A percentile compares a stretch with the other conserved stretches of the same genome.
phyloP scores from a whole-genome alignment of 2,797 vertebrate genomes.

The Cyprinella venusta region DNA sequence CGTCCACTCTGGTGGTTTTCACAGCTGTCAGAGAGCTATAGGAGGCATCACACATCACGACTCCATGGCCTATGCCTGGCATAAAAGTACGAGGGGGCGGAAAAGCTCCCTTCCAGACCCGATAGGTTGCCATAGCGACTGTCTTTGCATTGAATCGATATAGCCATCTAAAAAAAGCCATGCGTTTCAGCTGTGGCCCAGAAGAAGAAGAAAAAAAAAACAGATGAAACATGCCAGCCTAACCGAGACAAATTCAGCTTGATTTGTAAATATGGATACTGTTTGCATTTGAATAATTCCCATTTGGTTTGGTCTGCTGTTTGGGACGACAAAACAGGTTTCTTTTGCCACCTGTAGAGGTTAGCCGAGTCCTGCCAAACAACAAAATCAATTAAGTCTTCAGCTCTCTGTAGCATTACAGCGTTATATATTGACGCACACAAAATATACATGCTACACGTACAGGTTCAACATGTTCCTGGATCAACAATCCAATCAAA shows the following conservation, averaged over 20 bases:
- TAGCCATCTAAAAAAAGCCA: constrained; percentile 55
- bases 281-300: constrained; percentile 42
- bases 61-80: constrained; percentile 52
- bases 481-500: background rate
- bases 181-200: constrained; percentile 54
- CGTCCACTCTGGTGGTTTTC: constrained; percentile 48
- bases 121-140: constrained; percentile 82
- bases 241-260: constrained; percentile 25
- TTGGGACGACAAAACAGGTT: constrained; percentile 20
- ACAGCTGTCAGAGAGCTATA: constrained; percentile 63
- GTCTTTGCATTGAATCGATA: constrained; percentile 79
- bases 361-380: constrained; percentile 29
- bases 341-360: constrained; percentile 19
- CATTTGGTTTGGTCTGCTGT: constrained; percentile 36
- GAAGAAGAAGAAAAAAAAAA: background rate
- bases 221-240: constrained; percentile 30
- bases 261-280: constrained; percentile 41
- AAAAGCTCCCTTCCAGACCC: constrained; percentile 71
- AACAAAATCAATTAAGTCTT: constrained; percentile 52
- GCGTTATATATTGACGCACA: background rate
- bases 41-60: constrained; percentile 62
- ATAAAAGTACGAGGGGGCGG: constrained; percentile 62
- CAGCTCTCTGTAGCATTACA: constrained; percentile 19
- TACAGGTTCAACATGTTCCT: background rate
- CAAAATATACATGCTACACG: background rate